These are phyloP conservation scores for Amphiduros pacificus DNA, from an alignment of 2,888 invertebrate species.

Conservation along the genomic window DNA sequence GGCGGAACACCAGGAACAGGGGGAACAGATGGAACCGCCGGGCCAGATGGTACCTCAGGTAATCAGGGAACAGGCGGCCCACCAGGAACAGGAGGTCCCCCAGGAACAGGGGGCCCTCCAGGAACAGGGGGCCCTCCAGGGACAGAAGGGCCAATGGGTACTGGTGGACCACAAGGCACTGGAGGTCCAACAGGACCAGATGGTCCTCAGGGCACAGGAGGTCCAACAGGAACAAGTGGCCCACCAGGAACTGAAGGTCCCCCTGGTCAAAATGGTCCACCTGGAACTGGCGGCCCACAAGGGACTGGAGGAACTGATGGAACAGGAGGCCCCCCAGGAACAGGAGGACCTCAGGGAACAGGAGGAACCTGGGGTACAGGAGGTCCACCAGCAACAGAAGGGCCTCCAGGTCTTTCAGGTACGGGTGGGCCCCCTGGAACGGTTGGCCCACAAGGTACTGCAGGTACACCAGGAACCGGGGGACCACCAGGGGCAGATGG, in stretches of 20 bases:
- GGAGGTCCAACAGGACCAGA: not conserved
- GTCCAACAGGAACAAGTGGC: not conserved
- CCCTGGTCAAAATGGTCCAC: not conserved
- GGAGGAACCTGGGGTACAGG: not conserved
- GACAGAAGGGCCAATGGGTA: not conserved
- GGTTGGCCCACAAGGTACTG: not conserved
- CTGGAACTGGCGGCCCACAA: not conserved
- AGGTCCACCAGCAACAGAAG: not conserved
- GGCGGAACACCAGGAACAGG: not conserved
- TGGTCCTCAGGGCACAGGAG: not conserved
- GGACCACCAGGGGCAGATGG: too few species aligned
- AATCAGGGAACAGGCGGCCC: not conserved
- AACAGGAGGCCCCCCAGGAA: not conserved
- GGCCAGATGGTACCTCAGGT: not conserved
- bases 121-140: not conserved
- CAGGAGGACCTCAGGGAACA: not conserved
- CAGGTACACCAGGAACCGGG: too few species aligned
- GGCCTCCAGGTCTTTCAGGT: not conserved
- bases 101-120: not conserved
- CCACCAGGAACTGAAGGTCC: not conserved
- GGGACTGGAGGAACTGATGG: not conserved
- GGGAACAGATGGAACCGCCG: not conserved
- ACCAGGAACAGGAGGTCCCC: not conserved
- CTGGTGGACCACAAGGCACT: not conserved
- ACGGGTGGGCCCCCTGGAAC: not conserved